phyloP scores from a whole-genome alignment of 1,140 invertebrate genomes.

The Centruroides vittatus region DNA sequence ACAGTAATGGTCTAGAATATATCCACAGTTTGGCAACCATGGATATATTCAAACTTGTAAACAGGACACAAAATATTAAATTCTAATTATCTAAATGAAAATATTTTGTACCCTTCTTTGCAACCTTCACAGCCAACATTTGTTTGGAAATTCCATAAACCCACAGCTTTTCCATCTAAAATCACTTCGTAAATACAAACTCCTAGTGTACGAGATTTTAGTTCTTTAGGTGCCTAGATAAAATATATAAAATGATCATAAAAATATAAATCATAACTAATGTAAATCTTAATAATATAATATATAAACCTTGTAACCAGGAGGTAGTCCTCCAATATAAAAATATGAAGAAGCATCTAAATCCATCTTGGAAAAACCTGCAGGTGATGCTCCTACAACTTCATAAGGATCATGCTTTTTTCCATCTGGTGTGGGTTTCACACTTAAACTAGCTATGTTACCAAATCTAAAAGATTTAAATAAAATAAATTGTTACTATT shows the following conservation, averaged over 20 bases:
- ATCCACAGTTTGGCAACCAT: too few relatives aligned
- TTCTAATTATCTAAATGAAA: too few relatives aligned
- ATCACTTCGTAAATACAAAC: constrained; percentile 65
- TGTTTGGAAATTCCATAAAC: constrained; percentile 74
- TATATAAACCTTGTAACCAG: constrained; percentile 13
- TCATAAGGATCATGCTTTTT: constrained; percentile 15
- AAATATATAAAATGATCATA: background rate
- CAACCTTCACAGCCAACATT: constrained; percentile 48
- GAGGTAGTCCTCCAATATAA: constrained; percentile 23
- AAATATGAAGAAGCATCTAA: constrained; percentile 18
- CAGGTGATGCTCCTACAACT: constrained; percentile 16
- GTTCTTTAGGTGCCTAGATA: constrained; percentile 26
- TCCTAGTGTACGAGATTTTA: constrained; percentile 28
- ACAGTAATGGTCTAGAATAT: too few relatives aligned
- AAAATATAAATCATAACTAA: background rate
- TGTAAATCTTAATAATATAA: background rate
- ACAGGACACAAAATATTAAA: too few relatives aligned
- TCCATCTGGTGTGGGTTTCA: constrained; percentile 17
- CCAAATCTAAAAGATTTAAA: constrained; percentile 18
- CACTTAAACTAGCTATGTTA: constrained; percentile 25
- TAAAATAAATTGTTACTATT: too few relatives aligned
- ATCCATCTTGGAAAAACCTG: constrained; percentile 22
- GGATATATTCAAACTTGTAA: too few relatives aligned
- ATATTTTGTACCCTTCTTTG: constrained; percentile 37
- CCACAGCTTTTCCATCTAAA: constrained; percentile 59